These are phyloP conservation scores for Rhimphoctona megacephalus DNA, from an alignment of 2,888 invertebrate species.

Conservation along the genomic window DNA sequence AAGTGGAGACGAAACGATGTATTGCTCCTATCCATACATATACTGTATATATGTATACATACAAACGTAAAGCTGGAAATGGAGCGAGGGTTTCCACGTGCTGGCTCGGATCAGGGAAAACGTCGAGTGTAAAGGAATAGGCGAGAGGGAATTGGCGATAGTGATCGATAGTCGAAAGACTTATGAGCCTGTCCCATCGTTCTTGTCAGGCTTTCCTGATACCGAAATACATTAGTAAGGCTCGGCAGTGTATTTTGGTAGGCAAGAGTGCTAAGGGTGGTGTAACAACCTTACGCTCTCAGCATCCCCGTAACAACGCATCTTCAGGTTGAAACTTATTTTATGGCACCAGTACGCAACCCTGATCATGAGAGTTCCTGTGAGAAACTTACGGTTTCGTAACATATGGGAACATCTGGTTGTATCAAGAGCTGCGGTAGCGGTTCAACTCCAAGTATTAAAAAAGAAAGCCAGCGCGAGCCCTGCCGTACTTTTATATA, in stretches of 20 bases:
- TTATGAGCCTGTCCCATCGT: slow-evolving; percentile 73
- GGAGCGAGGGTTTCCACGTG: slow-evolving; percentile 48
- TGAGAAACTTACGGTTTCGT: background rate
- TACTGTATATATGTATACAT: background rate
- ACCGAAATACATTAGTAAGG: slow-evolving; percentile 50
- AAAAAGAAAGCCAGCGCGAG: too few species aligned
- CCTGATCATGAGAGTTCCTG: background rate
- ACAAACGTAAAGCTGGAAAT: slow-evolving; percentile 11
- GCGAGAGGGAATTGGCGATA: slow-evolving; percentile 64
- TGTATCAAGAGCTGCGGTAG: too few species aligned
- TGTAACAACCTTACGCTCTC: slow-evolving; percentile 28
- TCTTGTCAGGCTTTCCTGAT: slow-evolving; percentile 55
- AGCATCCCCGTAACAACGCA: background rate
- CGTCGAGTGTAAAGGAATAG: slow-evolving; percentile 18
- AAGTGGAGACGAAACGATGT: slow-evolving; percentile 37
- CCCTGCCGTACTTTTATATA: too few species aligned
- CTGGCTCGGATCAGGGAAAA: slow-evolving; percentile 51
- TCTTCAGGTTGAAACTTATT: slow-evolving; percentile 43
- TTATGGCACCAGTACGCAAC: slow-evolving; percentile 18
- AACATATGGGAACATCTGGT: background rate
- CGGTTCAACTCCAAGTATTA: too few species aligned
- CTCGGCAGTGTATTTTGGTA: slow-evolving; percentile 8
- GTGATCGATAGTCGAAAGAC: slow-evolving; percentile 76
- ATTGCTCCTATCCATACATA: background rate
- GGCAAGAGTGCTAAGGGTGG: slow-evolving; percentile 21